Conservation (phyloP, 2,797 vertebrate genomes). For the Darevskia mixta region DNA sequence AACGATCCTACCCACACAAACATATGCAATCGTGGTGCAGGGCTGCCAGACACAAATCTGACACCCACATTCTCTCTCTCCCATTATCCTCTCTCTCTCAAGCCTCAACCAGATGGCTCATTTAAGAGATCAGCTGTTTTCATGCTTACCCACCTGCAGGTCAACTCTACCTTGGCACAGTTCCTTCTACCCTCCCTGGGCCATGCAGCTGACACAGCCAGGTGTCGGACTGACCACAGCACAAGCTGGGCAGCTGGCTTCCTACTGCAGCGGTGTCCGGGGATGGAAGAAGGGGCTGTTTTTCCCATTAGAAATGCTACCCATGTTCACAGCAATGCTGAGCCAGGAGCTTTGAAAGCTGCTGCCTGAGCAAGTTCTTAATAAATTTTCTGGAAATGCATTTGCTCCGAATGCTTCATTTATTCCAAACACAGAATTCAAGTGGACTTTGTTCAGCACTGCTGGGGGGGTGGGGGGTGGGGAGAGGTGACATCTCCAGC, state of each 20-base stretch:
- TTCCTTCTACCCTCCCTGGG: not conserved
- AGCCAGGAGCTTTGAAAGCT: conserved; percentile 11
- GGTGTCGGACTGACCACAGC: not conserved
- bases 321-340: not conserved
- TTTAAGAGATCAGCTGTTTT: not conserved
- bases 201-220: not conserved
- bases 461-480: not conserved
- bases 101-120: conserved; percentile 1
- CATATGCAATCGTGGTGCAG: not conserved
- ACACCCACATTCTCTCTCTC: not conserved
- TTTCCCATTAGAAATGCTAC: not conserved
- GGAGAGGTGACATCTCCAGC: no score
- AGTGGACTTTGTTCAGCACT: not conserved
- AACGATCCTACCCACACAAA: not conserved
- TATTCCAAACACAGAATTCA: not conserved
- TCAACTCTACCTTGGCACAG: not conserved
- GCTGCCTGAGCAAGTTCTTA: not conserved
- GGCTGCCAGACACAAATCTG: not conserved
- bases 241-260: not conserved
- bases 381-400: not conserved
- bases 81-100: not conserved
- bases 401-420: not conserved
- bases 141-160: not conserved
- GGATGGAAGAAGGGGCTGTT: not conserved
- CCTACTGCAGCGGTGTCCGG: not conserved